Base-by-base conservation (phyloP, 2,888 invertebrate genomes). In the Sesia apiformis region DNA sequence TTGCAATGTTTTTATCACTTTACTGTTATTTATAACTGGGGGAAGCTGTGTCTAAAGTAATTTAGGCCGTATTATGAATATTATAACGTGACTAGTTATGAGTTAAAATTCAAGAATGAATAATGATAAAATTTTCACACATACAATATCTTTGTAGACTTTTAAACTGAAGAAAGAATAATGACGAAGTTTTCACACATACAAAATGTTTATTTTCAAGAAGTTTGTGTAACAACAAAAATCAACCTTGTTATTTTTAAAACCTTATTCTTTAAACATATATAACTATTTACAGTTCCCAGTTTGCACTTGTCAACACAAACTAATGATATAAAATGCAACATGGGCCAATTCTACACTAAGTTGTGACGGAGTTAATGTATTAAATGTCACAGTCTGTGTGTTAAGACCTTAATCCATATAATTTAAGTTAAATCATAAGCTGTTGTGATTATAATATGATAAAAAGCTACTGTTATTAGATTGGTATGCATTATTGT, bases 131-230 rank as follows among this genome's bases (percentile, higher is more conserved):
- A 57, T 68, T 72, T 38, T 85, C 89, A 88, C 89, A 88, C 89
- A 85, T 88, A 89, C 88, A 89, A 88, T n/a, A n/a, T n/a, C n/a
- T n/a, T n/a, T n/a, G n/a, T n/a, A n/a, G n/a, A n/a, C n/a, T n/a
- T n/a, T n/a, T n/a, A n/a, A n/a, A n/a, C n/a, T n/a, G n/a, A n/a
- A 56, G 40, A 59, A 57, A 70, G 75, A 85, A 81, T 73, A 81
- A 85, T 72, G 64, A 81, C 81, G 72, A 78, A 76, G 56, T 68
- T 72, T 38, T 85, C 89, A 88, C 89, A 88, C 89, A 85, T 88
- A 89, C 88, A 89, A 88, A 88, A 88, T 87, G 89, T 89, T 88
- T 89, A 87, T 88, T 88, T 87, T 86, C 81, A 83, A 80, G 83
- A 23, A 23, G 83, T 88, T 86, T 82, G 87, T 86, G 87, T 89